Conservation (phyloP, 1,140 invertebrate species). For the Megalopta genalis region DNA sequence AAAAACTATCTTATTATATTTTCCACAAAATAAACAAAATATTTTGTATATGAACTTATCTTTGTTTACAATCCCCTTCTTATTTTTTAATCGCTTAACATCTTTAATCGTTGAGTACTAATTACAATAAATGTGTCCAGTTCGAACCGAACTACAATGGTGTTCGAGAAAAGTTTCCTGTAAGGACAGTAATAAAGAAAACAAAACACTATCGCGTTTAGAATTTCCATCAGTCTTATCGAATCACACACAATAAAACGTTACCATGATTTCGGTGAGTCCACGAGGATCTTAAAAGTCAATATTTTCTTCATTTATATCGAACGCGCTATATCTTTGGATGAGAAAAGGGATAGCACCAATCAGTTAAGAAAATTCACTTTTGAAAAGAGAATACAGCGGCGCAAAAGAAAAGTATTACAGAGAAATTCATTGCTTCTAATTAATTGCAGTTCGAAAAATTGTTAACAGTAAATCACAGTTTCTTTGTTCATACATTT, state of each 20-base stretch:
- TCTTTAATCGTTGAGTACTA: too few relatives aligned
- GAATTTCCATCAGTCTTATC: not conserved
- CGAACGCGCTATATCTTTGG: not conserved
- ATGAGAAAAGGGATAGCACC: not conserved
- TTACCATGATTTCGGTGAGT: not conserved
- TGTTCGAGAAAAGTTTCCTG: too few relatives aligned
- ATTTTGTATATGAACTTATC: not conserved
- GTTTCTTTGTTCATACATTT: not conserved
- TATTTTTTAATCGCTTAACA: too few relatives aligned
- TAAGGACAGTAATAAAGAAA: not conserved
- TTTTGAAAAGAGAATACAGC: not conserved
- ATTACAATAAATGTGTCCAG: too few relatives aligned
- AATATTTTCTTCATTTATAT: not conserved
- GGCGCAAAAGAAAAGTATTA: not conserved
- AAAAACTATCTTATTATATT: not conserved
- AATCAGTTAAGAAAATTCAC: not conserved
- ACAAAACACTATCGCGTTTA: constrained; percentile 12
- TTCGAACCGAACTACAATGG: too few relatives aligned
- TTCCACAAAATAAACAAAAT: not conserved
- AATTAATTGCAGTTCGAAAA: too few relatives aligned
- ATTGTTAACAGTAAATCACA: not conserved
- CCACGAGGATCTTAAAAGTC: not conserved
- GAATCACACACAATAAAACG: not conserved
- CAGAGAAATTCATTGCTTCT: not conserved
- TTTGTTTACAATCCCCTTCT: too few relatives aligned